phyloP scores from a whole-genome alignment of 2,888 invertebrate genomes.

The Eristalis pertinax region DNA sequence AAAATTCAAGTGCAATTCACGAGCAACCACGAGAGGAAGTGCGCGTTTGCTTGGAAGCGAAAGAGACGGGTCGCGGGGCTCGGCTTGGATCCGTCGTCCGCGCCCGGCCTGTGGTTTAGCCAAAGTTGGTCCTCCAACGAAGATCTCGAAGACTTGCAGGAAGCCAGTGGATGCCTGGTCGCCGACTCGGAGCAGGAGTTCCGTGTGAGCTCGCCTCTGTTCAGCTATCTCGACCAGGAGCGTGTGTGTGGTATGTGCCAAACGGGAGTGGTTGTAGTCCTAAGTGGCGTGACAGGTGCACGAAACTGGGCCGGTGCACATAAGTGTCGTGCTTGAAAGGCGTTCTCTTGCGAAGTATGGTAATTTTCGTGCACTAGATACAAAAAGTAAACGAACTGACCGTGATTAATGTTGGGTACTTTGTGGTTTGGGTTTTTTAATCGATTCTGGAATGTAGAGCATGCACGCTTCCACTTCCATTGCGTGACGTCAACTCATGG shows the following conservation, averaged over 20 bases:
- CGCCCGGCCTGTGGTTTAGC: slow-evolving; percentile 44
- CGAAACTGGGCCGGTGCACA: background rate
- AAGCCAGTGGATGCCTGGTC: slow-evolving; percentile 35
- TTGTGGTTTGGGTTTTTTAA: background rate
- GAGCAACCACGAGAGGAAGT: slow-evolving; percentile 60
- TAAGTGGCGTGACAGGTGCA: slow-evolving; percentile 5
- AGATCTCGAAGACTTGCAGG: slow-evolving; percentile 60
- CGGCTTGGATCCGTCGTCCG: background rate
- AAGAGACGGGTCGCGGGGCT: slow-evolving; percentile 41
- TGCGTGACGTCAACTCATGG: slow-evolving; percentile 2
- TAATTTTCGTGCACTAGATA: background rate
- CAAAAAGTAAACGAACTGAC: background rate
- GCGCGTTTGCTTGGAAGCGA: slow-evolving; percentile 74
- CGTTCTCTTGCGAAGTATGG: background rate
- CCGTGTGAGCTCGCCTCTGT: slow-evolving; percentile 55
- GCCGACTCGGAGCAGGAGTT: slow-evolving; percentile 63
- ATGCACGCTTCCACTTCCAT: background rate
- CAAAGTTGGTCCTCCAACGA: slow-evolving; percentile 59
- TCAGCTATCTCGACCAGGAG: slow-evolving; percentile 15
- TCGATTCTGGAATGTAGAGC: background rate
- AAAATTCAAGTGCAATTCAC: slow-evolving; percentile 73
- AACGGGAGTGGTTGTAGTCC: background rate
- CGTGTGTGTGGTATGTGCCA: slow-evolving; percentile 38
- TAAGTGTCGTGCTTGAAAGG: background rate
- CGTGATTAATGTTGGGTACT: background rate